phyloP scores from a whole-genome alignment of 2,797 vertebrate genomes.

The Notolepis coatsorum region DNA sequence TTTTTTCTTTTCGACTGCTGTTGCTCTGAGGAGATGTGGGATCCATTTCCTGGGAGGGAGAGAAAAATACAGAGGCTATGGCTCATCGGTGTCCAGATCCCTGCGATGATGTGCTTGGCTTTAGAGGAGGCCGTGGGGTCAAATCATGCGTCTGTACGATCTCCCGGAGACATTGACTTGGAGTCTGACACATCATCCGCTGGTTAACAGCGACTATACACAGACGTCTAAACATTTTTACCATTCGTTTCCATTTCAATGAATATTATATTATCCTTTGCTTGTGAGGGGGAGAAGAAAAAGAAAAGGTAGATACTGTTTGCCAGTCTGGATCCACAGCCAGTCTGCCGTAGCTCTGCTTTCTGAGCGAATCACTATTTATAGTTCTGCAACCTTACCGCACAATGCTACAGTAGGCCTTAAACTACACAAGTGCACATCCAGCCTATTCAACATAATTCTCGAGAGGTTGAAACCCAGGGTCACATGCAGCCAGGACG shows the following conservation, averaged over 20 bases:
- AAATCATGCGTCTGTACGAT: slow-evolving; percentile 47
- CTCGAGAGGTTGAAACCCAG: slow-evolving; percentile 53
- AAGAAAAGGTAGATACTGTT: background rate
- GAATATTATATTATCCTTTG: slow-evolving; percentile 10
- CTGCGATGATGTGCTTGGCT: slow-evolving; percentile 44
- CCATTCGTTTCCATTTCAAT: background rate
- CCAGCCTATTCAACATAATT: slow-evolving; percentile 73
- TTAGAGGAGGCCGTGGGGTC: slow-evolving; percentile 63
- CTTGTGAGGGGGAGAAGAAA: slow-evolving; percentile 36
- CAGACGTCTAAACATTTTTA: background rate
- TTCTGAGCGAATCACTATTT: slow-evolving; percentile 72
- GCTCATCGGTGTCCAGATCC: slow-evolving; percentile 61
- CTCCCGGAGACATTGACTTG: slow-evolving; percentile 35
- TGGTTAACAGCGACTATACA: background rate
- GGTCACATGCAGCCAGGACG: slow-evolving; percentile 44
- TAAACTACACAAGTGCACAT: slow-evolving; percentile 65
- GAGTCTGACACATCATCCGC: slow-evolving; percentile 17
- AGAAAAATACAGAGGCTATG: slow-evolving; percentile 56
- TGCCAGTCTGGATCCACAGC: slow-evolving; percentile 46
- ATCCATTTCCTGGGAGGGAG: slow-evolving; percentile 65
- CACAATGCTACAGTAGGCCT: slow-evolving; percentile 61
- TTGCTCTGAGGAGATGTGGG: slow-evolving; percentile 65
- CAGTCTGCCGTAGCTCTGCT: slow-evolving; percentile 57
- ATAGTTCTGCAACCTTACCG: slow-evolving; percentile 72
- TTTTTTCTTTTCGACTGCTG: slow-evolving; percentile 65